Base-by-base conservation (phyloP, 2,888 invertebrate genomes). In the Aplocera efformata region DNA sequence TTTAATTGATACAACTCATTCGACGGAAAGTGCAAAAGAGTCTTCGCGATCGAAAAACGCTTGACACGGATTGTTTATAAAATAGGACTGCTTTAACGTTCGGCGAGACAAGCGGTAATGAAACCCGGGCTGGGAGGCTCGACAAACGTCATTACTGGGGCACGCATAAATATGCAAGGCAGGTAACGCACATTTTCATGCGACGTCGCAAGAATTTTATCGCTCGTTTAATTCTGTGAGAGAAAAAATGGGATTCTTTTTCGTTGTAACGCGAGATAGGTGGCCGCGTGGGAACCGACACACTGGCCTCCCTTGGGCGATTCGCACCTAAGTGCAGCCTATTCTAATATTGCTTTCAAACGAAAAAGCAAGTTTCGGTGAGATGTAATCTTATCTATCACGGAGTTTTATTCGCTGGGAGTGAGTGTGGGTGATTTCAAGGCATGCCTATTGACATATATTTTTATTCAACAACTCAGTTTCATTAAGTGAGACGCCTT, bases 131-230 rank as follows among this genome's bases (percentile, higher is more conserved):
- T 62, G 67, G 67, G 60, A 71, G 72, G 71, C 77, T 79, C 81
- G 67, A 74, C 84, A 84, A 86, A 84, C 80, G 82, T 88, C 85
- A 88, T 88, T 86, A 88, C 84, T 69, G 70, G 70, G 77, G 67
- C 76, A 80, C 83, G 76, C 82, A 86, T 88, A 86, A 88, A 84
- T 86, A 88, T 88, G 88, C 88, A 86, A 81, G 88, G 75, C 88
- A 85, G 85, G 88, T 86, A 82, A 85, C 84, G 85, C 81, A 86
- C 85, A 86, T 88, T 88, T 88, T 85, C 85, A 85, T 83, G 86
- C 80, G 84, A 88, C 88, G 84, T 83, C 83, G 80, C 83, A 77
- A 80, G 88, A 88, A 88, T 88, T 85, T 88, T 88, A 86, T 88
- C 86, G 82, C 78, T 72, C 80, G 83, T 83, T 86, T 86, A 88